Evolutionary conservation across 2,797 vertebrate species (phyloP), one percentile per base, ranked within the genome.

Genomic region (Malurus leucopterus): DNA sequence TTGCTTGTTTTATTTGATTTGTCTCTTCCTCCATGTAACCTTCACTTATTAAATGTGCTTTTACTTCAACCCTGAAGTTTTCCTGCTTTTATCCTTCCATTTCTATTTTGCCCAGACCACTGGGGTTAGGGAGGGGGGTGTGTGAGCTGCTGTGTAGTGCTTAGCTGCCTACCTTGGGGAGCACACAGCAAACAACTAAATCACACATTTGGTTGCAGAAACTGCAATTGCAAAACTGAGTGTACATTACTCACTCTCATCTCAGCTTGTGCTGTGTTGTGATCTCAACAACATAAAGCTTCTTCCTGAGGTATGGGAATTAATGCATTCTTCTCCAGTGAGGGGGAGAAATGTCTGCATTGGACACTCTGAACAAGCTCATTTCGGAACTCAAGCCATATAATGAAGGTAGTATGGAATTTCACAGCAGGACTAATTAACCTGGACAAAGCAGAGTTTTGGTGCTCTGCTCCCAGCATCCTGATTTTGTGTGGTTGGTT

Each of bases 381-480:
- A 23, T 67, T 88, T 83, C 58, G 47, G 58, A 79, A 34, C 46
- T 82, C 13, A 18, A 91, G 23, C 4, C 23, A 11, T 83, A 38
- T 86, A 69, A 77, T 0, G 5, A 67, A 8, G 22, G 34, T 50
- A 71, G 15, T 32, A 49, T 78, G n/a, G 59, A 90, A 91, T 92
- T 93, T 92, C 80, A 92, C 73, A 92, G 51, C 67, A 94, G 63
- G 63, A 63, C 44, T 89, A 84, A 86, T 89, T 72, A 91, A 19
- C 8, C 14, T 1, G 6, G 50, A 38, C n/a, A 91, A 84, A 86
- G 53, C 8, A 1, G 6, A 49, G 32, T 58, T 92, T 85, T 82
- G 81, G 29, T 43, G 34, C 47, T 59, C 47, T 62, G 51, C 55
- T 87, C 86, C 73, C 27, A 85, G 54, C 32, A 55, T 69, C n/a